phyloP scores from a whole-genome alignment of 1,140 invertebrate species.

The Argopecten irradians region DNA sequence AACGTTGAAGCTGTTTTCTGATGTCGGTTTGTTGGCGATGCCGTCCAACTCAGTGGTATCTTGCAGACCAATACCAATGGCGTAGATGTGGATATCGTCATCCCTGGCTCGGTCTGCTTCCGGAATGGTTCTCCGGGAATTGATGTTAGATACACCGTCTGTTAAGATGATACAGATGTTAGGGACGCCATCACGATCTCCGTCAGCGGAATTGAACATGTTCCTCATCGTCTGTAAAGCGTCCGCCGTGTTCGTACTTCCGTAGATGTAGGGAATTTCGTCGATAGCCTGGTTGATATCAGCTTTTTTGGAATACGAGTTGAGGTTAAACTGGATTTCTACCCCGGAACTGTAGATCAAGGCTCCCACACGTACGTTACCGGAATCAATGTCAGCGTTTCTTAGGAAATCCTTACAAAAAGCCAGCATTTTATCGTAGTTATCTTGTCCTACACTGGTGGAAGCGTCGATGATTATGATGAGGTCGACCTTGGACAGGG shows the following conservation, averaged over 20 bases:
- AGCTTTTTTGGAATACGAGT: constrained; percentile 29
- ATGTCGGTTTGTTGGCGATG: constrained; percentile 47
- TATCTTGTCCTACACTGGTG: constrained; percentile 28
- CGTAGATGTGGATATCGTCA: constrained; percentile 56
- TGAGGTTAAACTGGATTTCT: constrained; percentile 49
- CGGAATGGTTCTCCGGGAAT: constrained; percentile 49
- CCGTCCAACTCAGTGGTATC: constrained; percentile 48
- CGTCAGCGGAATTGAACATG: constrained; percentile 50
- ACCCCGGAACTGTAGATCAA: constrained; percentile 36
- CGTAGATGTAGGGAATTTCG: constrained; percentile 45
- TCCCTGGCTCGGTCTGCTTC: constrained; percentile 49
- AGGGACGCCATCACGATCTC: constrained; percentile 51
- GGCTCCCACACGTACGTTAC: not conserved
- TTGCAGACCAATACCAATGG: constrained; percentile 53
- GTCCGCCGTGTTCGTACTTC: constrained; percentile 54
- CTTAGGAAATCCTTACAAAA: constrained; percentile 24
- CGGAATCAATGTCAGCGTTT: constrained; percentile 28
- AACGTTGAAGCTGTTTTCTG: constrained; percentile 48
- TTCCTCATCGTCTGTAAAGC: constrained; percentile 31
- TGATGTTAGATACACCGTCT: constrained; percentile 58
- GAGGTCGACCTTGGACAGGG: not conserved
- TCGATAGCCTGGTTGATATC: constrained; percentile 51
- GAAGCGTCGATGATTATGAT: constrained; percentile 22
- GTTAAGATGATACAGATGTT: constrained; percentile 59
- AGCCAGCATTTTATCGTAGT: constrained; percentile 26